Percentiles rank a stretch among this genome's conserved stretches.
Evolutionary conservation across 1,140 invertebrate species (phyloP).

Genomic region (Drosophila littoralis): DNA sequence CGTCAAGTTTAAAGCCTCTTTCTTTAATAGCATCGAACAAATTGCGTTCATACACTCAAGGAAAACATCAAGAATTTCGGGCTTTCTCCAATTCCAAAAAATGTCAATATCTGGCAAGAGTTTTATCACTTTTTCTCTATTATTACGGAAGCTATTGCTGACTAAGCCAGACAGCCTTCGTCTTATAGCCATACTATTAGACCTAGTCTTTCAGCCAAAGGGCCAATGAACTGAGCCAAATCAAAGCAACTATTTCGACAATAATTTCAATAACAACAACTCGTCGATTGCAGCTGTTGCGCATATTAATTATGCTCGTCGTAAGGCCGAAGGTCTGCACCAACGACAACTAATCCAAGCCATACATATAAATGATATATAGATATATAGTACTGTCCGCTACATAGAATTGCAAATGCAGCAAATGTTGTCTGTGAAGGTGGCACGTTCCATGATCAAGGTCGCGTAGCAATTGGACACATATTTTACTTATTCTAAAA

Average conservation of each 20-base stretch:
- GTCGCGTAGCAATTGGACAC: constrained; percentile 22
- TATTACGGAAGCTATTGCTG: neutral
- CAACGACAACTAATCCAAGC: constrained; percentile 6
- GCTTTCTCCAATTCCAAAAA: no score
- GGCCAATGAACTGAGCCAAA: constrained; percentile 38
- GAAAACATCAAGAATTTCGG: no score
- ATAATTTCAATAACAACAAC: constrained; percentile 12
- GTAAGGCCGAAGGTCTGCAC: constrained; percentile 35
- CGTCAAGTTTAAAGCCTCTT: no score
- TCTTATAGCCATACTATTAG: neutral
- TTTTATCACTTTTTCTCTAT: no score
- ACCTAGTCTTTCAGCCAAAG: neutral
- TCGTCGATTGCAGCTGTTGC: constrained; percentile 29
- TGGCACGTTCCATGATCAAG: constrained; percentile 45
- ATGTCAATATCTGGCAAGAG: no score
- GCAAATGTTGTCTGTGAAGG: constrained; percentile 21
- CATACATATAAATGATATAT: constrained; percentile 2
- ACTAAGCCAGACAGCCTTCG: neutral
- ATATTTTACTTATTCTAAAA: neutral
- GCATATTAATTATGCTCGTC: constrained; percentile 53
- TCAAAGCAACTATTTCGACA: constrained; percentile 29
- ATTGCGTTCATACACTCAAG: no score
- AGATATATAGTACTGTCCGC: neutral
- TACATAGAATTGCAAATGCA: constrained; percentile 47
- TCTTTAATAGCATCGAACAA: no score